Conservation (phyloP, 2,113 vertebrate species). For the Scolopax mira region DNA sequence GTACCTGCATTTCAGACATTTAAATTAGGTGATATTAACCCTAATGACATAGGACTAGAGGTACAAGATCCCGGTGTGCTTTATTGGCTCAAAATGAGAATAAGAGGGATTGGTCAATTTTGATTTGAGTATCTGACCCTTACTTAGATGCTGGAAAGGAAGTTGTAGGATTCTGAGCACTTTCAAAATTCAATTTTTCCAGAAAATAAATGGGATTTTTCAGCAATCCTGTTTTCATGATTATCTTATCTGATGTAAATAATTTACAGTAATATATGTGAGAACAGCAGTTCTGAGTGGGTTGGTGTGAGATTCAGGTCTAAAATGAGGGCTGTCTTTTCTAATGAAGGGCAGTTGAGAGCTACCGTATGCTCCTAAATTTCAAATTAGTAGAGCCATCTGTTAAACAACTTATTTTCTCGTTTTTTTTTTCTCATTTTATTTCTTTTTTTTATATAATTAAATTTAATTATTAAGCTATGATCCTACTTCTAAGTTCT, state of each 20-base stretch:
- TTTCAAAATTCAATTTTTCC: background rate
- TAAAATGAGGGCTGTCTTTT: constrained; percentile 70
- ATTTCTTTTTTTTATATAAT: background rate
- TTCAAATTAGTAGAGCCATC: constrained; percentile 74
- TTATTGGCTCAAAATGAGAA: background rate
- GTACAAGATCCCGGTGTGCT: background rate
- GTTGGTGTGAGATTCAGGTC: constrained; percentile 52
- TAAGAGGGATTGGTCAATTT: background rate
- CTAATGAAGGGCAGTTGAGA: constrained; percentile 73
- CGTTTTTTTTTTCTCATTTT: background rate
- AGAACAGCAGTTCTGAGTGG: constrained; percentile 75
- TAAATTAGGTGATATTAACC: background rate
- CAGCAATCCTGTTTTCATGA: constrained; percentile 62
- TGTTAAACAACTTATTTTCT: constrained; percentile 63
- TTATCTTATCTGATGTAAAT: constrained; percentile 70
- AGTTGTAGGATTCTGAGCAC: background rate
- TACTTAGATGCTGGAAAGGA: background rate
- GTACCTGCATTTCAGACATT: accelerated
- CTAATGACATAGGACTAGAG: background rate
- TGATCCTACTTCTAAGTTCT: background rate
- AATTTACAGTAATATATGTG: constrained; percentile 73
- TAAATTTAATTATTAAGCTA: background rate
- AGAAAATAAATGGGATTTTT: constrained; percentile 39
- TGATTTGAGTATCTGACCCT: background rate
- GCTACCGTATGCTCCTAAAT: constrained; percentile 69